Evolutionary conservation across 1,140 invertebrate genomes (phyloP).

Genomic region (Araneus ventricosus): DNA sequence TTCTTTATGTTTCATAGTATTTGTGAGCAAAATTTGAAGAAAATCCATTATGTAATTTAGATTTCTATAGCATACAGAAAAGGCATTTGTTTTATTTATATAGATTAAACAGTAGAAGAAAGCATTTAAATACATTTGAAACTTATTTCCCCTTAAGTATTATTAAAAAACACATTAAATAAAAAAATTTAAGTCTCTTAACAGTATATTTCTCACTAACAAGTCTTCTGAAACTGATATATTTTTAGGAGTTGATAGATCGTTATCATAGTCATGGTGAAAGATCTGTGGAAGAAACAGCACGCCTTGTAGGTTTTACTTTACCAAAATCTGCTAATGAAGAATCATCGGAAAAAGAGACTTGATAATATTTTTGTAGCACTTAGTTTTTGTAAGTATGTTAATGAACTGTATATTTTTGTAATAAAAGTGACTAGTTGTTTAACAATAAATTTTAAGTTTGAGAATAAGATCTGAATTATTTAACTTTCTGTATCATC

Average conservation of each 20-base stretch:
- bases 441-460: background rate
- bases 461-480: background rate
- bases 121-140: background rate
- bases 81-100: too few relatives aligned
- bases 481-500: background rate
- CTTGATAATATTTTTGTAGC: background rate
- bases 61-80: too few relatives aligned
- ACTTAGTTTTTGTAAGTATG: background rate
- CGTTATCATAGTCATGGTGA: slow-evolving; percentile 52
- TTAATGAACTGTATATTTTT: background rate
- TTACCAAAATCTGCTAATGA: slow-evolving; percentile 25
- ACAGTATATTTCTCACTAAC: background rate
- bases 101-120: background rate
- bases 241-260: slow-evolving; percentile 53
- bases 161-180: too few relatives aligned
- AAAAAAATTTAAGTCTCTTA: too few relatives aligned
- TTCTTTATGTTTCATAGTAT: too few relatives aligned
- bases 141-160: too few relatives aligned
- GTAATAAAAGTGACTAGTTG: background rate
- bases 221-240: background rate
- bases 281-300: slow-evolving; percentile 59
- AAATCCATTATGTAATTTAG: too few relatives aligned
- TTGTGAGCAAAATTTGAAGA: too few relatives aligned
- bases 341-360: slow-evolving; percentile 4
- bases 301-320: slow-evolving; percentile 42